Base-by-base conservation (phyloP, 2,797 vertebrate species). In the Mareca penelope region DNA sequence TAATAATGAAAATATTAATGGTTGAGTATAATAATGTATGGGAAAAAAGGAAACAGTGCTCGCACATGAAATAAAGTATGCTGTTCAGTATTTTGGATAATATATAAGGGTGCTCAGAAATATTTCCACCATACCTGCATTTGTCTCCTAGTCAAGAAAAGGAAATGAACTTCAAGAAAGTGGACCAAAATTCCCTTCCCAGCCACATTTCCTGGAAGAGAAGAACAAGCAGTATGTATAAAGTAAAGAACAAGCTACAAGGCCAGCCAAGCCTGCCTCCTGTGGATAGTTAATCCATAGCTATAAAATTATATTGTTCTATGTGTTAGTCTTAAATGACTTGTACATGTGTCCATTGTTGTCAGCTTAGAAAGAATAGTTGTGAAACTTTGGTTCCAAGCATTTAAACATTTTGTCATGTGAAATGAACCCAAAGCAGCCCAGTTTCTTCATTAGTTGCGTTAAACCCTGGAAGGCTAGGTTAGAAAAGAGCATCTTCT, bases 171-270 rank as follows among this genome's bases (percentile, higher is more conserved):
- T 92, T 68, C 35, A 78, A 63, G 64, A 61, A 44, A 69, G 22
- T 7, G 29, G 87, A 86, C 48, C 33, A 57, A 57, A 48, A 46
- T n/a, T 87, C 37, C 44, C 35, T 73, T 93, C 17, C 8, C 8
- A 73, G 53, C 56, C 65, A 60, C 75, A 69, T 88, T 85, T 96
- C 65, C 95, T 95, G 93, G 73, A 94, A 91, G 75, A 84, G 70
- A 80, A 94, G 53, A 87, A 21, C 35, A 52, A 90, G 79, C 40
- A 44, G 33, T 70, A 22, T 35, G 26, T 76, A 68, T 88, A 39
- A 89, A 88, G 37, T 52, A 86, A 46, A 70, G 72, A 92, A 35
- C 60, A 44, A 12, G 33, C 70, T 92, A 60, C 35, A 37, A 23
- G 57, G 65, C 60, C 56, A 69, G 79, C 75, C 55, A 93, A 96